Evolutionary conservation across 35 echinoderm and acorn worm species (phyloP).

Genomic region (Lytechinus variegatus): DNA sequence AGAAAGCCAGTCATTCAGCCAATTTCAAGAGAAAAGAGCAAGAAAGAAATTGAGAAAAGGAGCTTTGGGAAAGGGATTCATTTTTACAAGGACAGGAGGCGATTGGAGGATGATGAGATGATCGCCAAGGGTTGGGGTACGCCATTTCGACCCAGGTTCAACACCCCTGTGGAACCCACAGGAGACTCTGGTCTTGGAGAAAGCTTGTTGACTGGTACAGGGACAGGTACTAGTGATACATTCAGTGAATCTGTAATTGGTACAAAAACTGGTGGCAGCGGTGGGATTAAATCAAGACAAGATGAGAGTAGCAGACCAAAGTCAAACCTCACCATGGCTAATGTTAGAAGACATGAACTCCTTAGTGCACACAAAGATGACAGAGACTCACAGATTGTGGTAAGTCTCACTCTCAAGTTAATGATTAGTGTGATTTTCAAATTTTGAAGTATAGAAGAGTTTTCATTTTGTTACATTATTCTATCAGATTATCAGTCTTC

Average conservation of each 20-base stretch:
- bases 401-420: background rate
- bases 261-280: conserved; percentile 42
- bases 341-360: conserved; percentile 65
- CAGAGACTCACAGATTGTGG: conserved; percentile 12
- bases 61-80: background rate
- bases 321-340: conserved; percentile 73
- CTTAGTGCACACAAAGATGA: conserved; percentile 48
- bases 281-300: background rate
- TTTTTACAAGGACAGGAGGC: background rate
- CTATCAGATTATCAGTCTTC: background rate
- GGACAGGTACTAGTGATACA: conserved; percentile 34
- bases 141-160: background rate
- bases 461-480: background rate
- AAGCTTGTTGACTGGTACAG: conserved; percentile 6
- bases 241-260: conserved; percentile 55
- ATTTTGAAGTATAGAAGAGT: background rate
- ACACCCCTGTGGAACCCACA: conserved; percentile 15
- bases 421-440: background rate
- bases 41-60: background rate
- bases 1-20: background rate
- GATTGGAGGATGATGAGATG: background rate
- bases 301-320: background rate
- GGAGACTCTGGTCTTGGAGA: conserved; percentile 65
- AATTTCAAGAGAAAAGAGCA: background rate
- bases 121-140: background rate